A percentile compares a stretch with the other conserved stretches of the same genome.
phyloP scores from a whole-genome alignment of 2,113 vertebrate genomes.

The Mugil cephalus region DNA sequence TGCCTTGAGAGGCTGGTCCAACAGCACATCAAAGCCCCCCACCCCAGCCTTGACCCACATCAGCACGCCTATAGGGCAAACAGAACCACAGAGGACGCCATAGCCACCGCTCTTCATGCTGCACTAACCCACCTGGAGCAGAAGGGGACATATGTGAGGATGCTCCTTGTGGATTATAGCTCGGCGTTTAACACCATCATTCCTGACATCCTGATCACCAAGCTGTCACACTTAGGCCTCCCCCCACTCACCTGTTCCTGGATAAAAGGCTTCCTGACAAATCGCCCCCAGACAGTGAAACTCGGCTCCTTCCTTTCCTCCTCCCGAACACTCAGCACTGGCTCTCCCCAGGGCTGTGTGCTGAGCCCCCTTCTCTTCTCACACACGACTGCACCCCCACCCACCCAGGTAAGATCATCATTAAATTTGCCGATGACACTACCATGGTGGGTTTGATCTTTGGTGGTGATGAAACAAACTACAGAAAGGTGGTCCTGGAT shows the following conservation, averaged over 20 bases:
- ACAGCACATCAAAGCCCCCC: background rate
- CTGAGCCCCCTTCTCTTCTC: too few relatives aligned
- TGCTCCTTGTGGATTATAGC: fast-evolving
- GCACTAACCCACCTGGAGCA: background rate
- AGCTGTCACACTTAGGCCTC: fast-evolving
- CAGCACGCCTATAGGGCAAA: background rate
- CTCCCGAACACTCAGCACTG: too few relatives aligned
- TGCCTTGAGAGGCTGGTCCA: background rate
- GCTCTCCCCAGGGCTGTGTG: too few relatives aligned
- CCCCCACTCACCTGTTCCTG: background rate
- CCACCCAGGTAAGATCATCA: background rate
- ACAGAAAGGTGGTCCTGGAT: too few relatives aligned
- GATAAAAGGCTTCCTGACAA: background rate
- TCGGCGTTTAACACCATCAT: fast-evolving
- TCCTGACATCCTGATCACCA: background rate
- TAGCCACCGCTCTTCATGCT: fast-evolving
- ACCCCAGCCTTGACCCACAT: background rate
- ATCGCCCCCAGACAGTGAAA: background rate
- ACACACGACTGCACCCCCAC: fast-evolving
- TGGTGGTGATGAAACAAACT: background rate
- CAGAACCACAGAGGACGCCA: fast-evolving
- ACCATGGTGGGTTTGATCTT: background rate
- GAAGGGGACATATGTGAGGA: fast-evolving
- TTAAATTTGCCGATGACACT: background rate
- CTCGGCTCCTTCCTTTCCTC: too few relatives aligned